A percentile compares a stretch with the other conserved stretches of the same genome.
Evolutionary conservation across 2,797 vertebrate species (phyloP).

Genomic region (Mormyrus proboscirostris): DNA sequence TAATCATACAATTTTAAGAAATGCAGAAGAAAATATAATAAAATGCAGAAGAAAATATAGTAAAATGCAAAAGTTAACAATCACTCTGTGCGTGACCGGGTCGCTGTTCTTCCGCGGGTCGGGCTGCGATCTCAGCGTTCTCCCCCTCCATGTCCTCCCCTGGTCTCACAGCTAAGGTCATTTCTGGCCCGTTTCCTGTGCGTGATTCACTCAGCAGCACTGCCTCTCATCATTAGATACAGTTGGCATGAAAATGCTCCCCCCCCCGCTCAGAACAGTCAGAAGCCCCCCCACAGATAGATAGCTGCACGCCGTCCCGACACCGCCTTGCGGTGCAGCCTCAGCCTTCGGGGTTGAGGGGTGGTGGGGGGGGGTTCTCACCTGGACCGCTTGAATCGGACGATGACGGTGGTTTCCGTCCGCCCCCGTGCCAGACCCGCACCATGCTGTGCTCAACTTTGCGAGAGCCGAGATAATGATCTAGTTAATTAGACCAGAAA

Average conservation of each 20-base stretch:
- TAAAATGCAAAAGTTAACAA: neutral
- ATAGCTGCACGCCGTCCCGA: neutral
- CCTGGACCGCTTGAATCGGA: slow-evolving; percentile 48
- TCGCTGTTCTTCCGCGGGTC: neutral
- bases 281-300: slow-evolving; percentile 54
- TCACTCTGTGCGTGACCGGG: neutral
- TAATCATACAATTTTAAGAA: neutral
- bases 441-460: slow-evolving; percentile 68
- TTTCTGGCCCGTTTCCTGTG: neutral
- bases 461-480: slow-evolving; percentile 66
- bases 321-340: neutral
- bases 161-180: neutral
- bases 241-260: slow-evolving; percentile 54
- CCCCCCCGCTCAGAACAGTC: slow-evolving; percentile 50
- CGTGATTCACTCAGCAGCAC: slow-evolving; percentile 16
- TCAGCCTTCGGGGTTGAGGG: too few relatives aligned
- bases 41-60: too few relatives aligned
- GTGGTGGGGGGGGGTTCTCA: neutral
- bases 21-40: neutral
- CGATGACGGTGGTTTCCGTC: slow-evolving; percentile 50
- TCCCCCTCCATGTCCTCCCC: too few relatives aligned
- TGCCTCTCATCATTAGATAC: slow-evolving; percentile 50
- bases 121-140: neutral
- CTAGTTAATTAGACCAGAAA: slow-evolving; percentile 76
- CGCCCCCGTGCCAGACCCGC: slow-evolving; percentile 58